Evolutionary conservation across 2,113 vertebrate species (phyloP), one percentile per base, ranked within the genome.

Genomic region (Crotalus tigris): DNA sequence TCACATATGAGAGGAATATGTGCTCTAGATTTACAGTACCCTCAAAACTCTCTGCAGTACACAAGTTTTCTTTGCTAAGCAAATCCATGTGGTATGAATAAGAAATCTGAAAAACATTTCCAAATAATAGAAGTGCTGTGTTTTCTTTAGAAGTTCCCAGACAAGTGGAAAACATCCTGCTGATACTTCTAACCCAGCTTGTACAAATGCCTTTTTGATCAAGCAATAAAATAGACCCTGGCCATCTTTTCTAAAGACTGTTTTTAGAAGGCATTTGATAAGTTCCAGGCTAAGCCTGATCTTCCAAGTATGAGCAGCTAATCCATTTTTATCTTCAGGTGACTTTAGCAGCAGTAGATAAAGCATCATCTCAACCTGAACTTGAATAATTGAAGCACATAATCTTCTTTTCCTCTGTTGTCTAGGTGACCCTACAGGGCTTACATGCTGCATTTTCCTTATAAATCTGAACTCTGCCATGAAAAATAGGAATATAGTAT

Each of bases 401-500:
- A 94, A 94, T 92, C 64, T 1, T 93, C 53, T 55, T 93, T 96
- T 96, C 95, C 94, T 96, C 89, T 46, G 92, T 96, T 93, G 46
- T 57, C 55, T 61, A 39, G 86, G 59, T 85, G 93, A 93, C 75
- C 59, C 7, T 85, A n/a, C 39, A 90, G 61, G 53, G 39, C 46
- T 95, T 92, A 53, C 89, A 51, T 92, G 8, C 94, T 95, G 55
- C 93, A 53, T 95, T 92, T 95, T 96, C 89, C 12, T 46, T 92
- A 58, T 94, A 85, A 95, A 92, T 55, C 91, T 97, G 93, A 96
- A 29, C 85, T 85, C 88, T 94, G 95, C 96, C 95, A 91, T 85
- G 59, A 95, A 96, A 96, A 95, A 95, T 87, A 95, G 29, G 94
- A 92, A 96, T 93, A 94, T 93, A 90, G 93, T 94, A 90, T 95